phyloP scores from a whole-genome alignment of 2,113 vertebrate species.

The Canis aureus region DNA sequence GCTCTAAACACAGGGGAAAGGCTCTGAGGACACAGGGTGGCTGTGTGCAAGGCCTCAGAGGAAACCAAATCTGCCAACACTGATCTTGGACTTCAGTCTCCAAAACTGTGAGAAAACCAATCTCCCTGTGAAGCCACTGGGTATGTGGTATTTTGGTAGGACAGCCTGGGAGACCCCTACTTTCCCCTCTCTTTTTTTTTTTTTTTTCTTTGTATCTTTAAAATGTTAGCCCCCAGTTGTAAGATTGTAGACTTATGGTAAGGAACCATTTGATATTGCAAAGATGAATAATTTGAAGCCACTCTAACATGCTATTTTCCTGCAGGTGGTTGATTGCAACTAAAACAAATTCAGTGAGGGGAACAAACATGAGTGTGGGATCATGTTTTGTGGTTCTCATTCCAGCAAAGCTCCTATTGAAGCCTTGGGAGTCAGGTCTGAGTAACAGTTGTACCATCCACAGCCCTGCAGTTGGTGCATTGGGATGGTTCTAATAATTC shows the following conservation, averaged over 20 bases:
- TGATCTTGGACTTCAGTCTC: neutral
- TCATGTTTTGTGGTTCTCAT: neutral
- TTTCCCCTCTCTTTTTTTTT: neutral
- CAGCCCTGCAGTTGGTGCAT: neutral
- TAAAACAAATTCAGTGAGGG: slow-evolving; percentile 15
- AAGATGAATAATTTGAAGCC: neutral
- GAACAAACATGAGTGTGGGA: neutral
- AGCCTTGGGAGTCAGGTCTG: neutral
- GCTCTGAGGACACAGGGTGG: neutral
- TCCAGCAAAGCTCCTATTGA: neutral
- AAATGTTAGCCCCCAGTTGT: neutral
- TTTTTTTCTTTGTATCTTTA: neutral
- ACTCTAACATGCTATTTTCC: neutral
- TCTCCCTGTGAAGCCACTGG: neutral
- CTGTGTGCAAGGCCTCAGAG: neutral
- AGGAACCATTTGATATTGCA: neutral
- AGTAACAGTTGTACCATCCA: neutral
- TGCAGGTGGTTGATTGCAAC: neutral
- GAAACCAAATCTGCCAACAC: neutral
- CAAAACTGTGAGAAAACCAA: neutral
- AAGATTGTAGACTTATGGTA: neutral
- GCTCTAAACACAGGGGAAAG: neutral
- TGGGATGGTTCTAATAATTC: slow-evolving; percentile 64
- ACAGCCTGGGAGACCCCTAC: neutral
- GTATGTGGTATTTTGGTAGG: neutral